Percentiles rank a stretch among this genome's conserved stretches.
These are phyloP conservation scores for Exaiptasia diaphana DNA, from an alignment of 64 coral and sea anemone species.

Conservation along the genomic window DNA sequence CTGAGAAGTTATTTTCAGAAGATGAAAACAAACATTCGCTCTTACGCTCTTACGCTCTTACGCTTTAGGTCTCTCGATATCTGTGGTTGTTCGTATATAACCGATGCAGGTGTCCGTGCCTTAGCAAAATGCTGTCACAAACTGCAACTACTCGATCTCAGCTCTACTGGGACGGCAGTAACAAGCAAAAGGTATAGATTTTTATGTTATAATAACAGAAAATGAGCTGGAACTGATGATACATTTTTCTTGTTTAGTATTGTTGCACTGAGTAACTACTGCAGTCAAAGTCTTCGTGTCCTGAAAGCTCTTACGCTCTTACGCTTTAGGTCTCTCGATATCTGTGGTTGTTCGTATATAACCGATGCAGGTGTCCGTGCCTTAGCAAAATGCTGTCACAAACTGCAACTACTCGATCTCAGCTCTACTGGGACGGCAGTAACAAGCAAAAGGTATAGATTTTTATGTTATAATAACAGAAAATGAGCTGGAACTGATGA, in stretches of 20 bases:
- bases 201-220: too few species aligned
- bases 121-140: slow-evolving; percentile 70
- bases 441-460: slow-evolving; percentile 68
- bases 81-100: slow-evolving; percentile 91
- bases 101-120: slow-evolving; percentile 78
- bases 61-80: slow-evolving; percentile 96
- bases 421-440: slow-evolving; percentile 75
- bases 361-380: slow-evolving; percentile 85
- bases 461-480: neutral
- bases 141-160: slow-evolving; percentile 78
- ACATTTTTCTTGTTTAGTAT: slow-evolving; percentile 64
- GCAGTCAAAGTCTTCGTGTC: slow-evolving; percentile 77
- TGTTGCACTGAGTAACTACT: slow-evolving; percentile 84
- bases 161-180: slow-evolving; percentile 68
- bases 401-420: slow-evolving; percentile 75
- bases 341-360: slow-evolving; percentile 91
- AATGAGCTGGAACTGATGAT: too few species aligned
- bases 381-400: slow-evolving; percentile 67
- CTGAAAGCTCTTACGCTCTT: too few species aligned
- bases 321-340: slow-evolving; percentile 90
- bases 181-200: slow-evolving; percentile 69
- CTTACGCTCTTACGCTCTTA: too few species aligned
- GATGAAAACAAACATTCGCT: too few species aligned
- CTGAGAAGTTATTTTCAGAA: too few species aligned
- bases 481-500: too few species aligned